Evolutionary conservation across 2,888 invertebrate genomes (phyloP).

Genomic region (Argyresthia goedartella): DNA sequence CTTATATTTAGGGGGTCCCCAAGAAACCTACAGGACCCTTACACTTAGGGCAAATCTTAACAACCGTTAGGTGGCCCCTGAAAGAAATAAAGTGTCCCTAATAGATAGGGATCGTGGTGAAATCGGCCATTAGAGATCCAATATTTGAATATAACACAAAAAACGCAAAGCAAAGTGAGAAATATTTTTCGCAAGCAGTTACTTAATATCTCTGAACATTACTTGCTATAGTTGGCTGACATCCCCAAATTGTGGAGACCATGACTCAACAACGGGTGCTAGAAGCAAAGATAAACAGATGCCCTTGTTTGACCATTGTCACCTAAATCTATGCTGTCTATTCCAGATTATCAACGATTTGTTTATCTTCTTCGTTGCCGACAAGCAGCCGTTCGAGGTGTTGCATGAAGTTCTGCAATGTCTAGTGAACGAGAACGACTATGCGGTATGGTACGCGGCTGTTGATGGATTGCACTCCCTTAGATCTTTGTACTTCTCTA

Average conservation of each 20-base stretch:
- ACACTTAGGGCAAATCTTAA: too few relatives aligned
- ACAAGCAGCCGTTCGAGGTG: constrained; percentile 65
- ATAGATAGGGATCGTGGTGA: background rate
- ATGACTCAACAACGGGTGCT: background rate
- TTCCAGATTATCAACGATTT: constrained; percentile 80
- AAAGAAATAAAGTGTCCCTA: background rate
- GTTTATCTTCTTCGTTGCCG: constrained; percentile 75
- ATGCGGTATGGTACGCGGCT: constrained; percentile 82
- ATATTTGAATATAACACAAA: background rate
- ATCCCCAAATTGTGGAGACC: too few relatives aligned
- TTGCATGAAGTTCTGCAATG: constrained; percentile 75
- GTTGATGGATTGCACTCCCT: constrained; percentile 58
- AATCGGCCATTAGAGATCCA: background rate
- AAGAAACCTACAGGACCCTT: too few relatives aligned
- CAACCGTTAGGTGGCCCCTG: too few relatives aligned
- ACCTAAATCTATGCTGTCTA: too few relatives aligned
- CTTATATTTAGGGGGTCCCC: too few relatives aligned
- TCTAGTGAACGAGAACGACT: constrained; percentile 74
- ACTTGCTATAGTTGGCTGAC: too few relatives aligned
- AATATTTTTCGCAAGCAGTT: too few relatives aligned
- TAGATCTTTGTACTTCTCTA: constrained; percentile 34
- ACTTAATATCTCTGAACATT: too few relatives aligned
- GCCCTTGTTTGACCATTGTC: too few relatives aligned
- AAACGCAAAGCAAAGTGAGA: background rate
- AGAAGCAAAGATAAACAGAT: background rate